Percentiles rank a stretch among this genome's conserved stretches.
Conservation (phyloP, 2,888 invertebrate species). For the Cheilosia vernalis region DNA sequence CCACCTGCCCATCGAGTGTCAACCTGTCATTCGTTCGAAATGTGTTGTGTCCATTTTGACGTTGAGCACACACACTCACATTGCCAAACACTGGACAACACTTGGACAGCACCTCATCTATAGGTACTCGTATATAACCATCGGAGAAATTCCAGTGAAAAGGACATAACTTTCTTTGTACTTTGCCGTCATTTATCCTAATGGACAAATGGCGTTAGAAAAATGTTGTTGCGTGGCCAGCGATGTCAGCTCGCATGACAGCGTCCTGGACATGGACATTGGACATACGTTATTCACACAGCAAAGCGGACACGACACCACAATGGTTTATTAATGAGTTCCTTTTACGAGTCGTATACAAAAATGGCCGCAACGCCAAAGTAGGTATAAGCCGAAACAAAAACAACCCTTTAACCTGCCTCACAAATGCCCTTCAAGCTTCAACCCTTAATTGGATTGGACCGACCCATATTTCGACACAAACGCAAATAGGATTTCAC, state of each 20-base stretch:
- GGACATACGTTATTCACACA: slow-evolving; percentile 56
- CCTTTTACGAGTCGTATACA: slow-evolving; percentile 46
- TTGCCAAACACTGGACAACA: neutral
- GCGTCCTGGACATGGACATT: slow-evolving; percentile 59
- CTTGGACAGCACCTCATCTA: slow-evolving; percentile 9
- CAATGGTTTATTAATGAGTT: slow-evolving; percentile 71
- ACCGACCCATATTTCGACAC: slow-evolving; percentile 61
- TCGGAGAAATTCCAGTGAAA: slow-evolving; percentile 24
- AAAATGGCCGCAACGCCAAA: slow-evolving; percentile 63
- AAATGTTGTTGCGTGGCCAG: slow-evolving; percentile 63
- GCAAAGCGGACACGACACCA: slow-evolving; percentile 44
- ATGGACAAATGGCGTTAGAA: slow-evolving; percentile 62
- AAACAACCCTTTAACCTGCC: slow-evolving; percentile 70
- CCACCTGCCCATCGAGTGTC: slow-evolving; percentile 68
- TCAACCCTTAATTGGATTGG: slow-evolving; percentile 71
- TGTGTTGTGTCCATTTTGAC: slow-evolving; percentile 70
- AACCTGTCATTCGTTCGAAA: slow-evolving; percentile 64
- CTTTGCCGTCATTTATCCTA: slow-evolving; percentile 64
- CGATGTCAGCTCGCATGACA: slow-evolving; percentile 62
- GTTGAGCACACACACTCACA: slow-evolving; percentile 21
- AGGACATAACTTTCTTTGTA: slow-evolving; percentile 67
- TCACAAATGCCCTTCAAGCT: slow-evolving; percentile 55
- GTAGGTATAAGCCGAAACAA: slow-evolving; percentile 37
- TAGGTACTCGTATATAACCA: neutral
- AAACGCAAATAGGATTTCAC: slow-evolving; percentile 68